A percentile compares a stretch with the other conserved stretches of the same genome.
phyloP scores from a whole-genome alignment of 92 coral and sea anemone species.

The Actinernus sp. region DNA sequence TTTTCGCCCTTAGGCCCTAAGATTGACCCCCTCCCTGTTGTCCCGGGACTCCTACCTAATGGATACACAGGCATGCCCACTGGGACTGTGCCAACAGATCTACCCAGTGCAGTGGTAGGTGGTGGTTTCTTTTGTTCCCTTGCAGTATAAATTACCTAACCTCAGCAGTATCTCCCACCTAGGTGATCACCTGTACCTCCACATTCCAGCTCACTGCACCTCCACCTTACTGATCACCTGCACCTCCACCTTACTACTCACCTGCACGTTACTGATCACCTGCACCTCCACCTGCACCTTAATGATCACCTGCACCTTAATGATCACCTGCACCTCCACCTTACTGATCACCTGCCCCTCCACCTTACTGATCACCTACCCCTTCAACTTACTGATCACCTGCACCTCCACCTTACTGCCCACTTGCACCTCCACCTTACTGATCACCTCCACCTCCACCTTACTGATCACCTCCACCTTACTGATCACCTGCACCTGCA shows the following conservation, averaged over 20 bases:
- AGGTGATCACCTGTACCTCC: not conserved
- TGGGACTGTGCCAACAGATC: conserved; percentile 22
- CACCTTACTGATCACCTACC: not conserved
- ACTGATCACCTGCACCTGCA: not conserved
- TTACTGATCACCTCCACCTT: not conserved
- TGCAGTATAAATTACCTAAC: too few relatives aligned
- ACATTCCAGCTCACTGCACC: not conserved
- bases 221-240: not conserved
- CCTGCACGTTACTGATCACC: not conserved
- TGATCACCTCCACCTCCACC: not conserved
- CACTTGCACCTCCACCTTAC: not conserved
- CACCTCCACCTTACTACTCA: not conserved
- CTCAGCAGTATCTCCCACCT: too few relatives aligned
- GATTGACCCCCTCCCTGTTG: conserved; percentile 14
- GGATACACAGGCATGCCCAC: conserved; percentile 28
- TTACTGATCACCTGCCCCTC: not conserved
- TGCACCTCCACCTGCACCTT: not conserved
- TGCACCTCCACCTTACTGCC: not conserved
- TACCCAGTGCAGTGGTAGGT: conserved; percentile 60
- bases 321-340: not conserved
- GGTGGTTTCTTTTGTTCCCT: conserved; percentile 1
- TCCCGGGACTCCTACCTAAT: conserved; percentile 37
- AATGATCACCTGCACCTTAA: not conserved
- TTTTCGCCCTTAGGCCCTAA: conserved; percentile 11
- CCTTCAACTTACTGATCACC: not conserved